Conservation (phyloP, 2,888 invertebrate genomes). For the Norana najaformis region DNA sequence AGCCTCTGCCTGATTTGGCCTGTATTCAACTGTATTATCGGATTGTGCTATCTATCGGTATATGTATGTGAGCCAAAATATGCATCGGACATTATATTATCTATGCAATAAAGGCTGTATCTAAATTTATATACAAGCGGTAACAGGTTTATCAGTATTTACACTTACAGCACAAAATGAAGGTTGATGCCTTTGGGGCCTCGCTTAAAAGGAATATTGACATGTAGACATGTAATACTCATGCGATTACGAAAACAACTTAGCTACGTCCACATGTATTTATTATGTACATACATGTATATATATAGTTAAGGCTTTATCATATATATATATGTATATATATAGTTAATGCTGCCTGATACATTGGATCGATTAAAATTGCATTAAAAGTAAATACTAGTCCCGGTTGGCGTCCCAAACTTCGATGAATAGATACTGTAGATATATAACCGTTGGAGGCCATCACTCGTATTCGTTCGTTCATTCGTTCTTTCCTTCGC, state of each 20-base stretch:
- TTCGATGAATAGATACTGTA: background rate
- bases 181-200: background rate
- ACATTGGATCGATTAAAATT: background rate
- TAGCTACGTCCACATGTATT: background rate
- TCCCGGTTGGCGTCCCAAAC: background rate
- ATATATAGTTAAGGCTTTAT: background rate
- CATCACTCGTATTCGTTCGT: background rate
- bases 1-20: background rate
- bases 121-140: background rate
- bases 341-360: background rate
- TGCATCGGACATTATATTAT: background rate
- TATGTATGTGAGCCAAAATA: background rate
- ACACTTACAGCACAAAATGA: no score
- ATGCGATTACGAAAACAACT: no score
- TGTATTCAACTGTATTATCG: background rate
- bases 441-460: background rate
- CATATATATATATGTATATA: background rate
- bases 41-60: background rate
- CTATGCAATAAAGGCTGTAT: background rate
- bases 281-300: background rate
- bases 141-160: background rate
- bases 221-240: no score
- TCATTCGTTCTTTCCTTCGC: background rate
- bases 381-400: slow-evolving; percentile 13
- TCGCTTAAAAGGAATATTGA: background rate